Percentiles rank a stretch among this genome's conserved stretches.
Evolutionary conservation across 2,113 vertebrate species (phyloP).

Genomic region (Saguinus midas): DNA sequence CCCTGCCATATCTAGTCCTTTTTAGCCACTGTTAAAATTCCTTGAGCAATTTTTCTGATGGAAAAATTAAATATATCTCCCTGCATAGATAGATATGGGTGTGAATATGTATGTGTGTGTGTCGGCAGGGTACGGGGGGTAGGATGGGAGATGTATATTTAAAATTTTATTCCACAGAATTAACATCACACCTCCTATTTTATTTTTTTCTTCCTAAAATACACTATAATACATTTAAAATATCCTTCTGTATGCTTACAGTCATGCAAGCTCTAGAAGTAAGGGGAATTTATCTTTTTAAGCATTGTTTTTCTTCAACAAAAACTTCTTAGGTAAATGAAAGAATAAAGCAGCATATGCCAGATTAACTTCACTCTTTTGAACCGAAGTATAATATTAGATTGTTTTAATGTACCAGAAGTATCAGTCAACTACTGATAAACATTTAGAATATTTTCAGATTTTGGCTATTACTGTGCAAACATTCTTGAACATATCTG

Average conservation of each 20-base stretch:
- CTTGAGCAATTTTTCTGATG: not conserved
- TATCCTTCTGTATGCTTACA: not conserved
- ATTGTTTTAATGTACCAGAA: conserved; percentile 1
- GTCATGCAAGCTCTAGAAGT: not conserved
- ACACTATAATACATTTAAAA: not conserved
- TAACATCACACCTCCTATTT: not conserved
- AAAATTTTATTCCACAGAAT: conserved; percentile 31
- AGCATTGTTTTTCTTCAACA: not conserved
- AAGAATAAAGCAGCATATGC: conserved; percentile 39
- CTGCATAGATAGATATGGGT: not conserved
- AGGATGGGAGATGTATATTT: not conserved
- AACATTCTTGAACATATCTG: not conserved
- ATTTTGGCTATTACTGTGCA: not conserved
- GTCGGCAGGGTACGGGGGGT: accelerated
- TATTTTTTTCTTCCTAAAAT: conserved; percentile 17
- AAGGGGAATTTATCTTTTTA: conserved; percentile 2
- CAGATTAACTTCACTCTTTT: conserved; percentile 6
- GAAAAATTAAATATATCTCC: not conserved
- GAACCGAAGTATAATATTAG: not conserved
- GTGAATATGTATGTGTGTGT: not conserved
- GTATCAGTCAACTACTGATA: not conserved
- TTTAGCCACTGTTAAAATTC: not conserved
- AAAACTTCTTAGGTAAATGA: conserved; percentile 7
- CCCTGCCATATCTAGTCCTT: not conserved
- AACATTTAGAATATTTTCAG: conserved; percentile 11